Conservation (phyloP, 2,797 vertebrate genomes). For the Intellagama lesueurii region DNA sequence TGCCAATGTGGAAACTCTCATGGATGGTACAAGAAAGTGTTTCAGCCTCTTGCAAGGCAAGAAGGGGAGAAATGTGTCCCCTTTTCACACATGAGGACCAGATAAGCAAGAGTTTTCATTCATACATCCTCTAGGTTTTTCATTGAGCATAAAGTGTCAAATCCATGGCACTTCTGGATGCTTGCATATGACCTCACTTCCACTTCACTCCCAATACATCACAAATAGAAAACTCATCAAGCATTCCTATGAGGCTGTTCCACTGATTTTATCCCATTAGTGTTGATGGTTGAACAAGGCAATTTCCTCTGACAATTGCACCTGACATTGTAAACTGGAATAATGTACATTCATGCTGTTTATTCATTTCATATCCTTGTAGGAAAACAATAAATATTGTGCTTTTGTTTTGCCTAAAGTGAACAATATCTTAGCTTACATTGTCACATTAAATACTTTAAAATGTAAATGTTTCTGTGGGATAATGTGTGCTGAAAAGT, state of each 20-base stretch:
- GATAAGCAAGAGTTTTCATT: no score
- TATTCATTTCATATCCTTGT: conserved; percentile 38
- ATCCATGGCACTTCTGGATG: not conserved
- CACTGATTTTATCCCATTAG: not conserved
- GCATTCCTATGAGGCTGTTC: not conserved
- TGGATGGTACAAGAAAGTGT: no score
- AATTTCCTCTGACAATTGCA: not conserved
- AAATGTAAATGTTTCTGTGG: conserved; percentile 61
- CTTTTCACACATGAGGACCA: no score
- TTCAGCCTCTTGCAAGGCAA: no score
- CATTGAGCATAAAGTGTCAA: not conserved
- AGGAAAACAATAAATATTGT: not conserved
- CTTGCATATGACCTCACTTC: not conserved
- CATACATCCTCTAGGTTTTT: not conserved
- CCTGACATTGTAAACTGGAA: not conserved
- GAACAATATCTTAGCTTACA: conserved; percentile 49
- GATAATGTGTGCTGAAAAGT: conserved; percentile 23
- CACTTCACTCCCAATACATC: not conserved
- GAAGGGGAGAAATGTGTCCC: no score
- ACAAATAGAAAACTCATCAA: not conserved
- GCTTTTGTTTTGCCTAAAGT: conserved; percentile 19
- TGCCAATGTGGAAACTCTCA: no score
- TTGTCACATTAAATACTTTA: conserved; percentile 56
- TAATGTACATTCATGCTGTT: conserved; percentile 58
- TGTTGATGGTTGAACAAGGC: not conserved